Evolutionary conservation across 2,113 vertebrate species (phyloP).

Genomic region (Orycteropus afer): DNA sequence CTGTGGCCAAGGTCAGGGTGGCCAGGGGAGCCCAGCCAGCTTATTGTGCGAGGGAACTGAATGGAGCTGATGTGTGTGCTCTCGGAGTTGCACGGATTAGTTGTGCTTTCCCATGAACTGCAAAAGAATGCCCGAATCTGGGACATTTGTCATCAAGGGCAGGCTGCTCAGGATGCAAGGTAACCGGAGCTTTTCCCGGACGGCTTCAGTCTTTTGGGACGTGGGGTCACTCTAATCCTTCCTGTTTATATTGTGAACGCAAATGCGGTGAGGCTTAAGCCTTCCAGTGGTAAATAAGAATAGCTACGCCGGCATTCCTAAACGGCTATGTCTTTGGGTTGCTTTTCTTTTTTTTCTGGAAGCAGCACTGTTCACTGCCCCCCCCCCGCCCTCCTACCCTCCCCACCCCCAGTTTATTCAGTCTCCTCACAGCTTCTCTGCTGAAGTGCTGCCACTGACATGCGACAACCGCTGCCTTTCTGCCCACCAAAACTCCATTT

Average conservation of each 20-base stretch:
- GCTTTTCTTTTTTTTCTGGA: not conserved
- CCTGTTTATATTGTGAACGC: constrained; percentile 52
- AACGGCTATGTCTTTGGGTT: not conserved
- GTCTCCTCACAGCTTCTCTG: not conserved
- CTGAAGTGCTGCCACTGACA: not conserved
- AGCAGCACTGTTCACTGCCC: not conserved
- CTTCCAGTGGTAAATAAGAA: not conserved
- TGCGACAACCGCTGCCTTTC: not conserved
- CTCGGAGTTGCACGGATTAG: constrained; percentile 41
- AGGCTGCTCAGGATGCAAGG: constrained; percentile 56
- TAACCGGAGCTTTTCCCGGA: constrained; percentile 43
- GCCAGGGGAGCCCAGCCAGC: not conserved
- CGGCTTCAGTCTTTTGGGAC: constrained; percentile 51
- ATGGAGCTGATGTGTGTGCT: not conserved
- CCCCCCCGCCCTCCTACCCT: no score
- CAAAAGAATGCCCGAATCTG: constrained; percentile 66
- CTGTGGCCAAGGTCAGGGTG: not conserved
- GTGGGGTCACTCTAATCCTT: constrained; percentile 62
- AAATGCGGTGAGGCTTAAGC: constrained; percentile 8
- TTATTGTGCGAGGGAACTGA: constrained; percentile 21
- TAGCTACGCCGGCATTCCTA: not conserved
- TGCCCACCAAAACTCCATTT: not conserved
- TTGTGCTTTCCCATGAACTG: constrained; percentile 64
- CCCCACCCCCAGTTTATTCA: not conserved
- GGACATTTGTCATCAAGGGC: constrained; percentile 58